These are phyloP conservation scores for Pachydiplax longipennis DNA, from an alignment of 2,888 invertebrate genomes.

Conservation along the genomic window DNA sequence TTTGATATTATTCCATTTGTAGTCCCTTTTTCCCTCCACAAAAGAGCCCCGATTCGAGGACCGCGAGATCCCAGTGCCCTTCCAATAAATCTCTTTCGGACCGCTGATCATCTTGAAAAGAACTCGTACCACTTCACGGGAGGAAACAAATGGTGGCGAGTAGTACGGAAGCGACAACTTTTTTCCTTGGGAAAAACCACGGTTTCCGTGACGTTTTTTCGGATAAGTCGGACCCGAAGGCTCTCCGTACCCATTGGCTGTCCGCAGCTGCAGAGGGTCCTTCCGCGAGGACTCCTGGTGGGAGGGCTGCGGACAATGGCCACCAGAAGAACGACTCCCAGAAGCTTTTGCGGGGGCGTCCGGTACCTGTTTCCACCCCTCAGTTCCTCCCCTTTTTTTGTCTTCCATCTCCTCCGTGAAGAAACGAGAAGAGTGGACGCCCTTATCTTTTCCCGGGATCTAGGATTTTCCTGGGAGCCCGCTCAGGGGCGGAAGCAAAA, in stretches of 20 bases:
- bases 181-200: not conserved
- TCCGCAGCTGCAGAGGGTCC: not conserved
- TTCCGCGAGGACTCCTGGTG: not conserved
- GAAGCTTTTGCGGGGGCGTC: not conserved
- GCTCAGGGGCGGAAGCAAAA: not conserved
- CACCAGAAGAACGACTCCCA: not conserved
- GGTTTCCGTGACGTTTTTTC: not conserved
- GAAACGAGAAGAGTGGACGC: not conserved
- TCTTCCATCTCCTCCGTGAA: not conserved
- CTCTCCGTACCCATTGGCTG: not conserved
- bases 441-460: constrained; percentile 8
- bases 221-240: not conserved
- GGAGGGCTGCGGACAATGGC: not conserved
- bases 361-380: not conserved
- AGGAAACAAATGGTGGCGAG: not conserved
- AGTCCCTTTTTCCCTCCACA: not conserved
- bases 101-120: not conserved
- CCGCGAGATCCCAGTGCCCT: not conserved
- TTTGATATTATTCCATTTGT: too few relatives aligned
- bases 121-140: not conserved
- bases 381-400: not conserved
- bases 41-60: not conserved
- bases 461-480: not conserved
- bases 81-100: not conserved
- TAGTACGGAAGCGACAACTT: not conserved